phyloP scores from a whole-genome alignment of 2,888 invertebrate species.

The Diaprepes abbreviatus region DNA sequence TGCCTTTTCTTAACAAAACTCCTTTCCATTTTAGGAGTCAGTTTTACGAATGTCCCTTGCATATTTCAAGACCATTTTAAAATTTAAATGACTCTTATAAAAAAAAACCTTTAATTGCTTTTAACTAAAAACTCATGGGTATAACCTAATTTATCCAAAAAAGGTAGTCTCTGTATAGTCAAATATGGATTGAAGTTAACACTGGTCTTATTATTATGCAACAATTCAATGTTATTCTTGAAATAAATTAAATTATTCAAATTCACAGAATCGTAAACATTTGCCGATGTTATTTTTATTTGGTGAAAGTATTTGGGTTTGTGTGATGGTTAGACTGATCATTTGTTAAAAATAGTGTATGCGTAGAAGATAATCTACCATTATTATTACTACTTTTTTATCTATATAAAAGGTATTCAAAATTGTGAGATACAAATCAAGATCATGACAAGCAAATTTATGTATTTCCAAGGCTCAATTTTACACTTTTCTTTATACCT shows the following conservation, averaged over 20 bases:
- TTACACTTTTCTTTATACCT: no score
- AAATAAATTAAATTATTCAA: conserved; percentile 29
- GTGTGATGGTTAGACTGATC: background rate
- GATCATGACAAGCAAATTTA: no score
- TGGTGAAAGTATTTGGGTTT: conserved; percentile 20
- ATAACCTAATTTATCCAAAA: conserved; percentile 45
- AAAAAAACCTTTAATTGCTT: conserved; percentile 28
- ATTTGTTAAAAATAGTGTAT: no score
- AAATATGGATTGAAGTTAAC: conserved; percentile 43
- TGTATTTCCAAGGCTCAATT: no score
- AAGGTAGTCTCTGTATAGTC: conserved; percentile 33
- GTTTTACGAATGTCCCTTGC: background rate
- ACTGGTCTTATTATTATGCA: conserved; percentile 47
- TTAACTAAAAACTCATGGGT: conserved; percentile 32
- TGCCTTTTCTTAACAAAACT: no score
- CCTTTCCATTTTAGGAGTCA: background rate
- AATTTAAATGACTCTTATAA: conserved; percentile 5
- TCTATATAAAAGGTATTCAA: no score
- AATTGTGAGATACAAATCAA: no score
- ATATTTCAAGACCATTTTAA: conserved; percentile 3
- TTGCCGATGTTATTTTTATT: conserved; percentile 8
- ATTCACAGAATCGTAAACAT: conserved; percentile 29
- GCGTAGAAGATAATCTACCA: no score
- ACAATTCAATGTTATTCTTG: conserved; percentile 40
- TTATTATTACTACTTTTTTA: no score